Evolutionary conservation across 2,797 vertebrate genomes (phyloP).

Genomic region (Heterohyrax brucei): DNA sequence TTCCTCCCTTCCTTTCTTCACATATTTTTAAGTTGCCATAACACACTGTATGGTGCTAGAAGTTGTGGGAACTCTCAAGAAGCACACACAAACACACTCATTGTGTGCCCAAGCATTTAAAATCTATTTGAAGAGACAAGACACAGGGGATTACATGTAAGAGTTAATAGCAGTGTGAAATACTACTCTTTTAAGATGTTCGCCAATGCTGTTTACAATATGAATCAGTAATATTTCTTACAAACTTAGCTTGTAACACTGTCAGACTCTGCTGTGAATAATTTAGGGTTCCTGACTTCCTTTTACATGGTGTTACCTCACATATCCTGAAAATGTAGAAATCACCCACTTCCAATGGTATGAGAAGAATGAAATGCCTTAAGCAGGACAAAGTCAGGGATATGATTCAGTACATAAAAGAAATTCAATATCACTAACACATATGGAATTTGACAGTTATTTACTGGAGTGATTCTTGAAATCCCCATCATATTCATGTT

Average conservation of each 20-base stretch:
- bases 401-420: not conserved
- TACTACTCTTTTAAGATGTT: not conserved
- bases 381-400: not conserved
- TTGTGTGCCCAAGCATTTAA: conserved; percentile 12
- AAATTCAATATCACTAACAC: conserved; percentile 6
- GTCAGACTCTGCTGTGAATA: not conserved
- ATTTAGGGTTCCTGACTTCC: conserved; percentile 50
- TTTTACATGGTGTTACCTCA: not conserved
- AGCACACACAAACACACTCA: fast-evolving
- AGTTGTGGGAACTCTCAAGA: conserved; percentile 19
- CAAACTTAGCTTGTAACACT: not conserved
- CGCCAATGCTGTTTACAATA: not conserved
- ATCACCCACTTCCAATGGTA: conserved; percentile 17
- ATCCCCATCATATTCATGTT: conserved; percentile 3
- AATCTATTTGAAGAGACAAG: conserved; percentile 2
- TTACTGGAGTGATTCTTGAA: conserved; percentile 40
- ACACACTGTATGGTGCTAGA: not conserved
- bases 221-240: not conserved
- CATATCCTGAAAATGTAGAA: conserved; percentile 24
- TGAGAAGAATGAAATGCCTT: conserved; percentile 23
- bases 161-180: not conserved
- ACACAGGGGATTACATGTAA: not conserved
- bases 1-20: not conserved
- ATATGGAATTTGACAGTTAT: conserved; percentile 52
- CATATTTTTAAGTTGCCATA: not conserved